Base-by-base conservation (phyloP, 2,888 invertebrate genomes). In the Lasioglossum zephyrum region DNA sequence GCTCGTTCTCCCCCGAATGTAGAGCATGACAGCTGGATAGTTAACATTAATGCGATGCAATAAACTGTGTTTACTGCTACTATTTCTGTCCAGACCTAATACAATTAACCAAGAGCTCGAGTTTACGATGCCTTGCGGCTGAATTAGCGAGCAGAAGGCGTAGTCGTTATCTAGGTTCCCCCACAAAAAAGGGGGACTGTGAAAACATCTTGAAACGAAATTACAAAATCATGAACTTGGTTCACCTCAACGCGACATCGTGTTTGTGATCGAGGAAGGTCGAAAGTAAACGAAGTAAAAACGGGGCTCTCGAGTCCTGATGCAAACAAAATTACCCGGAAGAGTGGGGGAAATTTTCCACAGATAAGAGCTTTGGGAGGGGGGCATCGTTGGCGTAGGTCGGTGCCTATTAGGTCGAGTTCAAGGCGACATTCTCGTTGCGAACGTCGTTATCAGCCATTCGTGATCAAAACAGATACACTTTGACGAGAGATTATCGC, bases 401-500 rank as follows among this genome's bases (percentile, higher is more conserved):
- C 31, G 63, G 31, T 63, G 16, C 16, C 31, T 6, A 63, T 63
- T 63, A 63, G 31, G 31, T 8, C 16, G 63, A 63, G 63, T 31
- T 63, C 63, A 63, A 63, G 63, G 63, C 63, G 63, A 22, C 36
- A 69, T 69, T 69, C 66, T 39, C 66, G 66, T 69, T 41, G 6
- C 22, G n/a, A 1, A 9, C 22, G 8, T 76, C 44, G 36, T 31
- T 76, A 47, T 47, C 63, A 41, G 31, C 31, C 63, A 36, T 69
- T 49, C 31, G 13, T n/a, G 77, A 47, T 69, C 66, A n/a, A 77
- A 49, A 66, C 47, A 36, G 39, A 44, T 31, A 69, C 47, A 66
- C 36, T 47, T 66, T 69, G 36, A 77, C 47, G 49, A 69, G 66
- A 77, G 66, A 77, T 77, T 66, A 66, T 16, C 69, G 77, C 47